Conservation (phyloP, 1,140 invertebrate species). For the Anadara kagoshimensis region DNA sequence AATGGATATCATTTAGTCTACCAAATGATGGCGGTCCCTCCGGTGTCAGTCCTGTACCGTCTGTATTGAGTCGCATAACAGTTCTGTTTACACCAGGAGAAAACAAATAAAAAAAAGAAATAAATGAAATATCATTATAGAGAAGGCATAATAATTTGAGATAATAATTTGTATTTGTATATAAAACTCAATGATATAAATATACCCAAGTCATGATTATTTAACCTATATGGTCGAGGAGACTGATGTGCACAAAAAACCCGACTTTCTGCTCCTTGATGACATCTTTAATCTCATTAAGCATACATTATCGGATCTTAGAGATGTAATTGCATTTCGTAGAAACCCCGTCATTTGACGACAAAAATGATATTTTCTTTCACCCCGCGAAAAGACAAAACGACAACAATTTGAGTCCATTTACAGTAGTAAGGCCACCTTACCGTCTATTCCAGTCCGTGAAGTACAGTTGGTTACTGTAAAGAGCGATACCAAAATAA, state of each 20-base stretch:
- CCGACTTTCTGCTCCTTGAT: too few species aligned
- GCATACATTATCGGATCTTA: too few species aligned
- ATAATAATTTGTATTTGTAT: background rate
- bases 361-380: too few species aligned
- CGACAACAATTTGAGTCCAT: too few species aligned
- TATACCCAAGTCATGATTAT: background rate
- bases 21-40: slow-evolving; percentile 51
- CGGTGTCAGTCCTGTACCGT: slow-evolving; percentile 22
- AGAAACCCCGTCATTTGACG: too few species aligned
- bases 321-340: too few species aligned
- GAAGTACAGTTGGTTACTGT: slow-evolving; percentile 62
- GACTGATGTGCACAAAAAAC: background rate
- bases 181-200: background rate
- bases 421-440: slow-evolving; percentile 24
- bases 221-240: background rate
- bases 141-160: background rate
- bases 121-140: background rate
- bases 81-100: slow-evolving; percentile 29
- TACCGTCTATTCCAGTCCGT: slow-evolving; percentile 63
- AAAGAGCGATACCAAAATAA: slow-evolving; percentile 86
- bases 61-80: slow-evolving; percentile 44
- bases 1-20: slow-evolving; percentile 50
- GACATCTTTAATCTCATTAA: too few species aligned
- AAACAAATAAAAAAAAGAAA: background rate
- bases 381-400: too few species aligned